Evolutionary conservation across 2,113 vertebrate species (phyloP).

Genomic region (Lethenteron reissneri): DNA sequence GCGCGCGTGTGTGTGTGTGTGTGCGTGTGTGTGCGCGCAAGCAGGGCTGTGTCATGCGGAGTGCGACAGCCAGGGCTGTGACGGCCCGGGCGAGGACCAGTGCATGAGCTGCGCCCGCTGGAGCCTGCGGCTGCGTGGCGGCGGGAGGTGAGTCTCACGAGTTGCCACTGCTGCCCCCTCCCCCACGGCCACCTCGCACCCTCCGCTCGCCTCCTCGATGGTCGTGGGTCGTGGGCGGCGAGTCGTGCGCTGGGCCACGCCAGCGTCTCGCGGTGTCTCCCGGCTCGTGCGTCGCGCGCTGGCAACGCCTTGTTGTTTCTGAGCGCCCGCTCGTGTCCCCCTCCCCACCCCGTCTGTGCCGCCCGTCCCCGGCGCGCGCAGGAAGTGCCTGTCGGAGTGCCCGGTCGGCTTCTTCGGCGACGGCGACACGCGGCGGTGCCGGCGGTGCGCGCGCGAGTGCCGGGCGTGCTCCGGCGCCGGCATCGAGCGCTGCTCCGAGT

Average conservation of each 20-base stretch:
- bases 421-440: constrained; percentile 27
- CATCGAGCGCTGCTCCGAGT: constrained; percentile 29
- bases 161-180: too few species aligned
- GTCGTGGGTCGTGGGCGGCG: too few species aligned
- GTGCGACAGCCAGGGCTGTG: constrained; percentile 56
- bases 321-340: too few species aligned
- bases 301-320: too few species aligned
- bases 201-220: too few species aligned
- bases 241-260: too few species aligned
- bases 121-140: constrained; percentile 42
- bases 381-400: constrained; percentile 51
- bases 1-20: too few species aligned
- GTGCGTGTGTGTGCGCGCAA: not conserved
- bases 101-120: constrained; percentile 71
- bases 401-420: constrained; percentile 40
- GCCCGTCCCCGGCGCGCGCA: constrained; percentile 13
- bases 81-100: constrained; percentile 43
- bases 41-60: constrained; percentile 48
- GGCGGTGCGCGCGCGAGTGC: constrained; percentile 43
- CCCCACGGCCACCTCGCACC: too few species aligned
- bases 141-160: constrained; percentile 31
- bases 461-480: constrained; percentile 33
- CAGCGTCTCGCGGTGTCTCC: too few species aligned
- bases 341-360: too few species aligned
- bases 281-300: too few species aligned